A percentile compares a stretch with the other conserved stretches of the same genome.
Evolutionary conservation across 2,888 invertebrate species (phyloP).

Genomic region (Drosophila anceps): DNA sequence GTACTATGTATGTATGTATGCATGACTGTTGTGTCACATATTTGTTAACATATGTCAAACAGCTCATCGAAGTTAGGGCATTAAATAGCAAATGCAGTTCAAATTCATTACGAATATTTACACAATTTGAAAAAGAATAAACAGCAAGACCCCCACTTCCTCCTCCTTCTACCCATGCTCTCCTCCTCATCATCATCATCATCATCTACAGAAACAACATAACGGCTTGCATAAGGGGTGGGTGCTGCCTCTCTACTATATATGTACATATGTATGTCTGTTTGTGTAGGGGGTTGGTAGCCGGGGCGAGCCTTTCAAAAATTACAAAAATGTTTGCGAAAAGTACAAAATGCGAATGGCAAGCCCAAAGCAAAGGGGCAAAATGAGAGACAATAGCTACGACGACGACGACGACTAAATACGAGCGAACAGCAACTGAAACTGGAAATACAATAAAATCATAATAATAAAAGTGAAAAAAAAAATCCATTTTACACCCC

Average conservation of each 20-base stretch:
- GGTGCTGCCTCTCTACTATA: conserved; percentile 33
- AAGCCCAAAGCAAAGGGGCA: conserved; percentile 64
- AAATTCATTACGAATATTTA: conserved; percentile 74
- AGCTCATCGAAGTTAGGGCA: not conserved
- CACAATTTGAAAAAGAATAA: conserved; percentile 59
- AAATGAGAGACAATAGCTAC: conserved; percentile 61
- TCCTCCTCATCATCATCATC: conserved; percentile 18
- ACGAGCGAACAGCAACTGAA: conserved; percentile 57
- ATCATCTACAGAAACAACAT: conserved; percentile 26
- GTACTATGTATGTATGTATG: too few species aligned
- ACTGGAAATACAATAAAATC: conserved; percentile 80
- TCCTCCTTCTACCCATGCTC: not conserved
- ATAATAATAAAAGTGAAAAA: conserved; percentile 80
- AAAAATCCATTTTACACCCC: conserved; percentile 81
- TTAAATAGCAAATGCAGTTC: conserved; percentile 20
- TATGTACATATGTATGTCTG: not conserved
- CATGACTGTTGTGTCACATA: too few species aligned
- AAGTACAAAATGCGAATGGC: conserved; percentile 73
- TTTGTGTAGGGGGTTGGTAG: conserved; percentile 39
- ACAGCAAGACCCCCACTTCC: conserved; percentile 27
- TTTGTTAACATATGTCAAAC: not conserved
- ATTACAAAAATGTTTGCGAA: conserved; percentile 73
- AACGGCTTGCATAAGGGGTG: conserved; percentile 49
- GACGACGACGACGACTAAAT: conserved; percentile 43
- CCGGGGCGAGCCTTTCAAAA: conserved; percentile 50